Evolutionary conservation across 2,888 invertebrate species (phyloP).

Genomic region (Melipona bicolor): DNA sequence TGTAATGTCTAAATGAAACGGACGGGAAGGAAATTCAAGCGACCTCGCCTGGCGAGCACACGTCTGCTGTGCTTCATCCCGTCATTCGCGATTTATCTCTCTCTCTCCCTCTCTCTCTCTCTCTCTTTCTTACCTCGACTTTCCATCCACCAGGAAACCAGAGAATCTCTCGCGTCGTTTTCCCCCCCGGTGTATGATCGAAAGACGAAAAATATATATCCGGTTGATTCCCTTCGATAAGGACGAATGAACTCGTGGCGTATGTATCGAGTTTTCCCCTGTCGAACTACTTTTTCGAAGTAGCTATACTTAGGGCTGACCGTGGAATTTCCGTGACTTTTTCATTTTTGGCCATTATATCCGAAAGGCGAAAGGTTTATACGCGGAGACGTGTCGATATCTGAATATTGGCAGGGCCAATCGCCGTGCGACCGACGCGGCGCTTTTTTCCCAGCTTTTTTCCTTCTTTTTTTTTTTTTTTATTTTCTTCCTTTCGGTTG

Average conservation of each 20-base stretch:
- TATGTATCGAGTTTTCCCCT: background rate
- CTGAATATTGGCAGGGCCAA: constrained; percentile 16
- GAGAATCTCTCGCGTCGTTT: background rate
- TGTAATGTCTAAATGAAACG: constrained; percentile 41
- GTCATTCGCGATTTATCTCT: constrained; percentile 47
- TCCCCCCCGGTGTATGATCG: constrained; percentile 8
- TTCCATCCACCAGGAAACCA: background rate
- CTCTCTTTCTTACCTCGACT: too few relatives aligned
- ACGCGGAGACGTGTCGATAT: constrained; percentile 12
- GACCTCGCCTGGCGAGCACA: background rate
- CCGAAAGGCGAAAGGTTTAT: background rate
- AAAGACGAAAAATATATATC: constrained; percentile 1
- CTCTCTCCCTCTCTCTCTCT: background rate
- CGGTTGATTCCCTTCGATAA: constrained; percentile 1
- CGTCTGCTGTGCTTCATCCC: constrained; percentile 37
- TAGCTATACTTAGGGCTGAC: too few relatives aligned
- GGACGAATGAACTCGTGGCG: background rate
- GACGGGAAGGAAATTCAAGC: constrained; percentile 42
- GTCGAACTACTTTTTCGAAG: background rate
- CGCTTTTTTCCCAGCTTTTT: background rate
- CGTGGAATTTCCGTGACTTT: background rate
- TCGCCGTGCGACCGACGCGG: background rate
- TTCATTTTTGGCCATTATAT: background rate
- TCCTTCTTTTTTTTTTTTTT: background rate
- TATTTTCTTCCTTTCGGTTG: background rate